These are phyloP conservation scores for Acleris sparsana DNA, from an alignment of 2,888 invertebrate species.

Conservation along the genomic window DNA sequence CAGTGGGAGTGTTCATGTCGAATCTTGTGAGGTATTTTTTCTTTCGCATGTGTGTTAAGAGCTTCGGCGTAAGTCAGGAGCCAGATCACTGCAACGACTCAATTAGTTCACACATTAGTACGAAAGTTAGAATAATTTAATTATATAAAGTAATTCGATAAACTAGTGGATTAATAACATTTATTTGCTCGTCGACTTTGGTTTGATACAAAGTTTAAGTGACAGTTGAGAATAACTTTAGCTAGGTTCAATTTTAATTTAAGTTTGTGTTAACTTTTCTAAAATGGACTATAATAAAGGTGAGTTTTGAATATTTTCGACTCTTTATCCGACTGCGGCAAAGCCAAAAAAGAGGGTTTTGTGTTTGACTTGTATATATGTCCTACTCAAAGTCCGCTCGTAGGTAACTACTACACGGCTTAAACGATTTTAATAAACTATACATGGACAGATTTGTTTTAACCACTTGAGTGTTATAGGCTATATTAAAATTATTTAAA, in stretches of 20 bases:
- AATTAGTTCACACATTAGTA: conserved; percentile 82
- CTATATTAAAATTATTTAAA: too few species aligned
- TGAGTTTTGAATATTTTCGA: conserved; percentile 44
- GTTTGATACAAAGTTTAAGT: conserved; percentile 41
- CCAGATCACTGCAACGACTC: conserved; percentile 76
- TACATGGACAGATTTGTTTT: too few species aligned
- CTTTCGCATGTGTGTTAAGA: conserved; percentile 66
- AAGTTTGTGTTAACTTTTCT: conserved; percentile 39
- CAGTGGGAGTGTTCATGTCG: conserved; percentile 59
- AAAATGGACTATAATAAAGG: conserved; percentile 75
- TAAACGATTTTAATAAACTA: too few species aligned
- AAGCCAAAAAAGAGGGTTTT: too few species aligned
- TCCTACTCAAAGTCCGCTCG: too few species aligned
- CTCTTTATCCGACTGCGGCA: too few species aligned
- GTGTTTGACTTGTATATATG: too few species aligned
- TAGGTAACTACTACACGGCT: too few species aligned
- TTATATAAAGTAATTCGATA: conserved; percentile 82
- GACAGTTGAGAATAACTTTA: conserved; percentile 28
- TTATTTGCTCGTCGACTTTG: conserved; percentile 61
- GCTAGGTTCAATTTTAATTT: conserved; percentile 18
- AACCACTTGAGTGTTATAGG: too few species aligned
- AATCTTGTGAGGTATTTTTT: conserved; percentile 63
- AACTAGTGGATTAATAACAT: conserved; percentile 79
- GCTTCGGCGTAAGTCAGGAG: conserved; percentile 58
- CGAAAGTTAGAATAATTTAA: conserved; percentile 80